Base-by-base conservation (phyloP, 2,888 invertebrate species). In the Congeria kusceri region DNA sequence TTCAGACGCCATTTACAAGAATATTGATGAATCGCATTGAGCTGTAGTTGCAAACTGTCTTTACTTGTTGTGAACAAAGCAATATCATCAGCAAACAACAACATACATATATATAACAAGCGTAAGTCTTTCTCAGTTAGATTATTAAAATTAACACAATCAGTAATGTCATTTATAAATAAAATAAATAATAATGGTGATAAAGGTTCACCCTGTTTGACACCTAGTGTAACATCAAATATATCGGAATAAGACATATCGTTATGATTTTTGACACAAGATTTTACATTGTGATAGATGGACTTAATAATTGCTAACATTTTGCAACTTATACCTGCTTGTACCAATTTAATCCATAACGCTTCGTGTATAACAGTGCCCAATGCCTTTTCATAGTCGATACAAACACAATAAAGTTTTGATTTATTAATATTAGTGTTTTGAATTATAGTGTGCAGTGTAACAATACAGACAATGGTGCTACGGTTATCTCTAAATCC, bases 191-290 rank as follows among this genome's bases (percentile, higher is more conserved):
- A 53, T 13, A 65, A 27, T 5, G 67, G 69, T 7, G 69, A 65
- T 15, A 76, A 49, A 11, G 76, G 76, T 18, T 69, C 69, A 3
- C 70, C 70, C 25, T 76, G 65, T 39, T 70, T 69, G 29, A 76
- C 46, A 20, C 76, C 70, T 25, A 65, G 13, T 15, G 70, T 23
- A 13, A 64, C 59, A 46, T 75, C 46, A 28, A 66, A 64, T 32
- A 64, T 46, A 1, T 72, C 65, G 2, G 72, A 72, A 18, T 56
- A 23, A 13, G 44, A 28, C 39, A 65, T 58, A 47, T 28, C 39
- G 57, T 29, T 44, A 15, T 27, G 28, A 28, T 29, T n/a, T 47
- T 57, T 64, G n/a, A 72, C 46, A 65, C 72, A 72, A 2, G 58
- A 11, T 29, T 65, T 64, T 11, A 71, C 64, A 56, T 57, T 49